Evolutionary conservation across 2,797 vertebrate species (phyloP).

Genomic region (Trachurus trachurus): DNA sequence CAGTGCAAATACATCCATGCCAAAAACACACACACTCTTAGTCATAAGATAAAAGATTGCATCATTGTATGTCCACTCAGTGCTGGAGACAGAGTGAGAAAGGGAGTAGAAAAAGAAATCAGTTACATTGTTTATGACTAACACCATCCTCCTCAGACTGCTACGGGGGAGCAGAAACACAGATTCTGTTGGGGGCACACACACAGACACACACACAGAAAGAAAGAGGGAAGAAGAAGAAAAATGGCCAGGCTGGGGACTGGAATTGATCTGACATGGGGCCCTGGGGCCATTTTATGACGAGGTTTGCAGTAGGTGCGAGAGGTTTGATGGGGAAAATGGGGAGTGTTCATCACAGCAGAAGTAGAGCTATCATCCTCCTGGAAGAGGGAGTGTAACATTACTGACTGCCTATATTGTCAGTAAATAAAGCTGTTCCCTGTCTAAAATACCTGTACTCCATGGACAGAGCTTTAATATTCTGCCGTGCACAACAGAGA

Average conservation of each 20-base stretch:
- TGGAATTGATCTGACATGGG: slow-evolving; percentile 50
- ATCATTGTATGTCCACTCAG: slow-evolving; percentile 37
- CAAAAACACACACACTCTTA: neutral
- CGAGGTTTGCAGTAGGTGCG: slow-evolving; percentile 46
- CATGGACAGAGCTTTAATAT: slow-evolving; percentile 32
- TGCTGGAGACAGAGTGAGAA: slow-evolving; percentile 18
- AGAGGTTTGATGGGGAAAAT: slow-evolving; percentile 52
- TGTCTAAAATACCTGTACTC: slow-evolving; percentile 32
- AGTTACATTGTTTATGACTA: slow-evolving; percentile 62
- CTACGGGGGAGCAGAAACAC: slow-evolving; percentile 14
- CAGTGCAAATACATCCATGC: neutral
- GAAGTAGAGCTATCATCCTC: slow-evolving; percentile 51
- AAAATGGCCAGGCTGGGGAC: slow-evolving; percentile 38
- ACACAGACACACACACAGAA: neutral
- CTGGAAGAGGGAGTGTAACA: slow-evolving; percentile 33
- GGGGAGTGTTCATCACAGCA: slow-evolving; percentile 42
- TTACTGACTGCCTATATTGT: slow-evolving; percentile 45
- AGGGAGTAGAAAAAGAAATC: slow-evolving; percentile 44
- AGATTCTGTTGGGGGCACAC: slow-evolving; percentile 26
- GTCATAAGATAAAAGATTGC: slow-evolving; percentile 42
- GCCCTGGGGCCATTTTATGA: slow-evolving; percentile 56
- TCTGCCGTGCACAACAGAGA: slow-evolving; percentile 17
- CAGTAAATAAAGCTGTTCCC: slow-evolving; percentile 54
- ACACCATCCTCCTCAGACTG: slow-evolving; percentile 52
- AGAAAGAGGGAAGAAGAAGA: slow-evolving; percentile 9